These are phyloP conservation scores for Hippocampus barbouri DNA, from an alignment of 2,113 vertebrate genomes.

Conservation along the genomic window DNA sequence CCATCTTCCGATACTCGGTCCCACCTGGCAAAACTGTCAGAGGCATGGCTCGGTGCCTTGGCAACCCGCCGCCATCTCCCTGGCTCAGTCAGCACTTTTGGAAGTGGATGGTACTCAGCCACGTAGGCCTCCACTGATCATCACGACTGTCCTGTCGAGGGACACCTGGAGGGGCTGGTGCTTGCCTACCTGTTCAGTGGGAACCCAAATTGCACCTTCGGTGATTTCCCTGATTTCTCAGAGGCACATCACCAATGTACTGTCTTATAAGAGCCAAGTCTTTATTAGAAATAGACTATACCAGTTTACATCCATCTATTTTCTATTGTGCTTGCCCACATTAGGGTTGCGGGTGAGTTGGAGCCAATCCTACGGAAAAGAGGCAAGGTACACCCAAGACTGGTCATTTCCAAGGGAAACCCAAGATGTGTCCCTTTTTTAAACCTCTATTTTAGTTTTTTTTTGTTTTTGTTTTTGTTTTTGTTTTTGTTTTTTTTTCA, in stretches of 20 bases:
- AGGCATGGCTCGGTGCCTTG: slow-evolving; percentile 57
- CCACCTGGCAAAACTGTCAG: slow-evolving; percentile 61
- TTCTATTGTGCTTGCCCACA: not conserved
- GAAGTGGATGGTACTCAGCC: slow-evolving; percentile 42
- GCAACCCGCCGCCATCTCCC: slow-evolving; percentile 48
- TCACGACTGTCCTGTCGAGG: slow-evolving; percentile 45
- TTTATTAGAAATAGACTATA: slow-evolving; percentile 15
- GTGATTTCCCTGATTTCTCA: slow-evolving; percentile 18
- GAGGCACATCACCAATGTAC: slow-evolving; percentile 20
- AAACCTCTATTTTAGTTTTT: no score
- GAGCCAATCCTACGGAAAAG: not conserved
- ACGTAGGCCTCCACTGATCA: slow-evolving; percentile 65
- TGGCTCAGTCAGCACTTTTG: slow-evolving; percentile 42
- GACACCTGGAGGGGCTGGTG: slow-evolving; percentile 36
- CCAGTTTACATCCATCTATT: not conserved
- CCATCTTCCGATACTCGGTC: not conserved
- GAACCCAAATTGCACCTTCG: slow-evolving; percentile 46
- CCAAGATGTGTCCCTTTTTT: no score
- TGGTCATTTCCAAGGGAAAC: no score
- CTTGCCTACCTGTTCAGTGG: slow-evolving; percentile 67
- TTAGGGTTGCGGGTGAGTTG: not conserved
- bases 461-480: no score
- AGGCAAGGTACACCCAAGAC: no score
- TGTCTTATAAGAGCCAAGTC: slow-evolving; percentile 16
- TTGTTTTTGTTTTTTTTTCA: no score